phyloP scores from a whole-genome alignment of 1,140 invertebrate species.

The Megalonaias nervosa region DNA sequence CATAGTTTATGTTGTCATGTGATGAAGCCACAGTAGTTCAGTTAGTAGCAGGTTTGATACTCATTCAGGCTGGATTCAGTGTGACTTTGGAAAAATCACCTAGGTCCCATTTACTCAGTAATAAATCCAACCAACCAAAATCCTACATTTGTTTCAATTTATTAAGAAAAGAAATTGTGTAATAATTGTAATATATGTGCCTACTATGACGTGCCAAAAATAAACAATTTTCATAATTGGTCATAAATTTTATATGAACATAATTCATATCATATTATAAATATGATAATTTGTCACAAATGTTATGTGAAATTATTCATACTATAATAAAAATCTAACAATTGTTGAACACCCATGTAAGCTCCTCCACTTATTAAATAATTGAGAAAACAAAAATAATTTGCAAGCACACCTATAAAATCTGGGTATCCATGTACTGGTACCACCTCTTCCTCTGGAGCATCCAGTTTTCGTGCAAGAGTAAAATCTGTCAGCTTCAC shows the following conservation, averaged over 20 bases:
- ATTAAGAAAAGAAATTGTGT: no score
- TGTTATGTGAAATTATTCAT: not conserved
- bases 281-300: not conserved
- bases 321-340: not conserved
- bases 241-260: not conserved
- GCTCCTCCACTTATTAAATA: not conserved
- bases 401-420: constrained; percentile 62
- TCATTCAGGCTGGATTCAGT: no score
- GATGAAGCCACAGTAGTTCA: no score
- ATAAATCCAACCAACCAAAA: no score
- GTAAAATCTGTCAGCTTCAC: constrained; percentile 96
- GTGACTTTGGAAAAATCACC: no score
- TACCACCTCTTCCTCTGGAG: constrained; percentile 47
- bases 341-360: not conserved
- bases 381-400: not conserved
- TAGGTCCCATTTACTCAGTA: no score
- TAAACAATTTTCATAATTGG: not conserved
- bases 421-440: constrained; percentile 63
- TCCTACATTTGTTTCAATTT: no score
- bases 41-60: no score
- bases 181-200: no score
- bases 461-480: constrained; percentile 77
- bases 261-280: not conserved
- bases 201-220: not conserved
- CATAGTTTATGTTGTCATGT: no score